These are phyloP conservation scores for Gadus macrocephalus DNA, from an alignment of 2,113 vertebrate species.

Conservation along the genomic window DNA sequence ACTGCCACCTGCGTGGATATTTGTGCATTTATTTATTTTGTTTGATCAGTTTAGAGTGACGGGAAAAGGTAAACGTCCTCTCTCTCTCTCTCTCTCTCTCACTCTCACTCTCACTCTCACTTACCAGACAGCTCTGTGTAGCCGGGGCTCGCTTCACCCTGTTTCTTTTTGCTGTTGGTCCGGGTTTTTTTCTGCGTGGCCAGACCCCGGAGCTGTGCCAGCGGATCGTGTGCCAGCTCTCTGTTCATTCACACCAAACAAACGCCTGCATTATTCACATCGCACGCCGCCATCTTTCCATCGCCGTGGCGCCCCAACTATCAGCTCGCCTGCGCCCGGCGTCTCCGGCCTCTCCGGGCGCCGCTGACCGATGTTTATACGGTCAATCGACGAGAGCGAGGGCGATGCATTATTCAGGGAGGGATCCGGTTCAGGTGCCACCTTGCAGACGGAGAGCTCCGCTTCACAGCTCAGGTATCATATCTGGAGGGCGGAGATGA, in stretches of 20 bases:
- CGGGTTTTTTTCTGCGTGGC: constrained; percentile 17
- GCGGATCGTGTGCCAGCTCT: constrained; percentile 53
- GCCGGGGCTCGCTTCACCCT: background rate
- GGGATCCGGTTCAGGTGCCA: no score
- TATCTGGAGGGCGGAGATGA: no score
- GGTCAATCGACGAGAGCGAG: constrained; percentile 10
- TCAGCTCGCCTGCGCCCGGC: background rate
- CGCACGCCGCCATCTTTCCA: constrained; percentile 43
- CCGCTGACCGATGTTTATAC: constrained; percentile 41
- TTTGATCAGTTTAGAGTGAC: background rate
- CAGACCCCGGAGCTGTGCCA: constrained; percentile 51
- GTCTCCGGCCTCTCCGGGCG: background rate
- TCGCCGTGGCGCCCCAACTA: background rate
- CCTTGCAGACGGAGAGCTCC: no score
- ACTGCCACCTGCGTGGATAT: constrained; percentile 21
- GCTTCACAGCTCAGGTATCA: no score
- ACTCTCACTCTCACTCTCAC: background rate
- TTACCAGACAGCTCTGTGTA: constrained; percentile 4
- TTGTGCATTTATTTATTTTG: background rate
- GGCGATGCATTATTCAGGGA: background rate
- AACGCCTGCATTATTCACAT: constrained; percentile 60
- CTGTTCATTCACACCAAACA: constrained; percentile 60
- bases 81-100: no score
- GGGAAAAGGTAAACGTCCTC: background rate
- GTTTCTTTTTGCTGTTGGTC: background rate